These are phyloP conservation scores for Paralichthys olivaceus DNA, from an alignment of 2,113 vertebrate genomes.

Conservation along the genomic window DNA sequence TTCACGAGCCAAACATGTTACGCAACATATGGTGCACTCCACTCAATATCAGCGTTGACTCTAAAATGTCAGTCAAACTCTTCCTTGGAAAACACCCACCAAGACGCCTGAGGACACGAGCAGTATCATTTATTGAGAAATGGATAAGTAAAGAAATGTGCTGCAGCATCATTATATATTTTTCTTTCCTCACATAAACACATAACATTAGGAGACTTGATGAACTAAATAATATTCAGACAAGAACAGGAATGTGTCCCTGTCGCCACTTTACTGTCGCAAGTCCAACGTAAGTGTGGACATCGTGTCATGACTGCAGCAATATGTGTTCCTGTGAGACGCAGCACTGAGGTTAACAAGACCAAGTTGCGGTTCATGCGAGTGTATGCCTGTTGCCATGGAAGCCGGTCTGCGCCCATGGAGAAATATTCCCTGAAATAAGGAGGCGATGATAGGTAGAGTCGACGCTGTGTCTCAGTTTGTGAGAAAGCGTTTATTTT, in stretches of 20 bases:
- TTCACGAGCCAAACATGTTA: neutral
- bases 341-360: conserved; percentile 35
- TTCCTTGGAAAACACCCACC: neutral
- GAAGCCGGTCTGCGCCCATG: conserved; percentile 42
- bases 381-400: conserved; percentile 54
- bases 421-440: conserved; percentile 24
- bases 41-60: neutral
- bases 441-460: conserved; percentile 36
- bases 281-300: conserved; percentile 7
- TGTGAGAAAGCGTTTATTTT: neutral
- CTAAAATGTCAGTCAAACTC: neutral
- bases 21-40: neutral
- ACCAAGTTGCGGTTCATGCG: conserved; percentile 15
- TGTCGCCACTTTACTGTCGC: neutral
- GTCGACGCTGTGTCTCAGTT: neutral
- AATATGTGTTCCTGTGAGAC: conserved; percentile 28
- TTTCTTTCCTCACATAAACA: neutral
- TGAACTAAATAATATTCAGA: neutral
- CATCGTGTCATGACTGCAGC: conserved; percentile 26
- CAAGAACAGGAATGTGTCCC: neutral
- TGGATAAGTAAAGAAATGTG: neutral
- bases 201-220: neutral
- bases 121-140: neutral
- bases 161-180: neutral
- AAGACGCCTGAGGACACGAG: neutral